These are phyloP conservation scores for Batillaria attramentaria DNA, from an alignment of 1,140 invertebrate genomes.

Conservation along the genomic window DNA sequence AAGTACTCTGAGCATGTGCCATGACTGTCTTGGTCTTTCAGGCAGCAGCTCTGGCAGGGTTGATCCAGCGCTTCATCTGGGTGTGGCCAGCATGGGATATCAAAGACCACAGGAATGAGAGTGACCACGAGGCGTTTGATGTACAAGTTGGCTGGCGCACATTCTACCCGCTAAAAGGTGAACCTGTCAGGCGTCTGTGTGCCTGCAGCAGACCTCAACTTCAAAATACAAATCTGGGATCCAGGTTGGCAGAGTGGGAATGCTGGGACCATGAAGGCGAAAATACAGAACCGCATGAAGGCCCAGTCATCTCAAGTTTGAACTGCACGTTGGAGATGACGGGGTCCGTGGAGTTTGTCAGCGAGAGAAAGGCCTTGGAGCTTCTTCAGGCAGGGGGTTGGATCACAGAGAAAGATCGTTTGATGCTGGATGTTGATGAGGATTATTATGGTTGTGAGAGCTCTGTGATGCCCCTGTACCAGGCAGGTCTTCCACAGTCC, in stretches of 20 bases:
- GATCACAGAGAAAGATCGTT: conserved; percentile 33
- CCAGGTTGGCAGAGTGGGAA: not conserved
- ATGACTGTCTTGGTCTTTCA: conserved; percentile 46
- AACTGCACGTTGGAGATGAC: conserved; percentile 38
- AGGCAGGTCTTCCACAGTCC: conserved; percentile 32
- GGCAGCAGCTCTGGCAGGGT: conserved; percentile 52
- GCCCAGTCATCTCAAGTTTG: conserved; percentile 22
- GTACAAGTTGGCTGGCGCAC: conserved; percentile 28
- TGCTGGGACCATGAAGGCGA: too few relatives aligned
- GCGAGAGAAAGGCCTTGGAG: conserved; percentile 39
- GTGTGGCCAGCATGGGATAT: conserved; percentile 63
- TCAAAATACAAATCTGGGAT: too few relatives aligned
- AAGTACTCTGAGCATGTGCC: not conserved
- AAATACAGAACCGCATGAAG: conserved; percentile 20
- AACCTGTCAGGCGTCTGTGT: conserved; percentile 22
- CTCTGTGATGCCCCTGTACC: conserved; percentile 44
- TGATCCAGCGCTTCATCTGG: conserved; percentile 58
- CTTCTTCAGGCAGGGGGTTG: conserved; percentile 29
- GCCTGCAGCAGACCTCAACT: conserved; percentile 15
- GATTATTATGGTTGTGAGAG: conserved; percentile 60
- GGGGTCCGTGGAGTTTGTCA: conserved; percentile 35
- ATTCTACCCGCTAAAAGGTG: not conserved
- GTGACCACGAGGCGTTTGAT: conserved; percentile 36
- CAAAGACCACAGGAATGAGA: conserved; percentile 35
- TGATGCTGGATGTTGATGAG: conserved; percentile 62